Conservation (phyloP, 2,888 invertebrate genomes). For the Andrena trimmerana region DNA sequence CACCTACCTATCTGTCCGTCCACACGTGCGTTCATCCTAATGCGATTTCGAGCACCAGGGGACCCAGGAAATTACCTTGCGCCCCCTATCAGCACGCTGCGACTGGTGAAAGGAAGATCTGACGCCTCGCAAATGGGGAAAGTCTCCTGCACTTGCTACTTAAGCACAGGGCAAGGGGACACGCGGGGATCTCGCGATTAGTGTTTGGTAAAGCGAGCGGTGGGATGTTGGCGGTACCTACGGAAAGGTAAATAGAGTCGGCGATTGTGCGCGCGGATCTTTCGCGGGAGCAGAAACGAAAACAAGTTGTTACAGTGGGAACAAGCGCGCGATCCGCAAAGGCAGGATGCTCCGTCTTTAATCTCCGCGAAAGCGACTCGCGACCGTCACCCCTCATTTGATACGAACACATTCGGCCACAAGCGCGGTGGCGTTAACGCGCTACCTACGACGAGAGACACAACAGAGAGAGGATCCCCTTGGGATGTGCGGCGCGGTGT, state of each 20-base stretch:
- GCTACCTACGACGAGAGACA: slow-evolving; percentile 23
- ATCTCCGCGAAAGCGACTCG: not conserved
- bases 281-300: not conserved
- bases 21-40: not conserved
- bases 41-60: not conserved
- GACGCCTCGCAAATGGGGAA: too few species aligned
- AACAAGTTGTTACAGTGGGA: not conserved
- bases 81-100: not conserved
- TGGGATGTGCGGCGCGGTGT: slow-evolving; percentile 53
- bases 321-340: not conserved
- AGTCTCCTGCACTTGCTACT: too few species aligned
- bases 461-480: slow-evolving; percentile 54
- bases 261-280: not conserved
- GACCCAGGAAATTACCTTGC: slow-evolving; percentile 38
- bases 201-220: too few species aligned
- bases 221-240: too few species aligned
- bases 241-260: too few species aligned
- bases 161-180: too few species aligned
- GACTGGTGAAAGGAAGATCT: too few species aligned
- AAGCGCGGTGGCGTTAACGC: slow-evolving; percentile 34
- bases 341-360: slow-evolving; percentile 4
- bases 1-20: slow-evolving; percentile 13
- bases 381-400: slow-evolving; percentile 1
- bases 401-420: not conserved
- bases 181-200: too few species aligned